A percentile compares a stretch with the other conserved stretches of the same genome.
phyloP scores from a whole-genome alignment of 2,888 invertebrate genomes.

The Lathronympha strigana region DNA sequence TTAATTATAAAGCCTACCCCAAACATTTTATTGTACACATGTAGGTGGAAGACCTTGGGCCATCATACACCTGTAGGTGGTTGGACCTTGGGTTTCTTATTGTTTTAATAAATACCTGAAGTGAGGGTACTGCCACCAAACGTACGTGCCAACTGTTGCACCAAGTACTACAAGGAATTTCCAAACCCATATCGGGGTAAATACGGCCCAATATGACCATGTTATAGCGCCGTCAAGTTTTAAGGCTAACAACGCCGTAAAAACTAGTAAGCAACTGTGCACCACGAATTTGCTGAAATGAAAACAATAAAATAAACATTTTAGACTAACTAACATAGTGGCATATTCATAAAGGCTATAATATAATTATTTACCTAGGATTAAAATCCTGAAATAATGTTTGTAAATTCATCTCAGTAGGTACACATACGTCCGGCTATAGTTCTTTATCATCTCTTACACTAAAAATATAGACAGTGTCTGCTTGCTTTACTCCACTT shows the following conservation, averaged over 20 bases:
- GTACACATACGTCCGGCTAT: slow-evolving; percentile 68
- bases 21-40: background rate
- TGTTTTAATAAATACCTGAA: slow-evolving; percentile 89
- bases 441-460: slow-evolving; percentile 58
- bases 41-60: background rate
- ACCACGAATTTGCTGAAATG: slow-evolving; percentile 97
- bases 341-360: slow-evolving; percentile 32
- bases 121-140: slow-evolving; percentile 98
- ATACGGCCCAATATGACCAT: slow-evolving; percentile 98
- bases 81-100: too few relatives aligned
- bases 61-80: too few relatives aligned
- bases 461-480: slow-evolving; percentile 23
- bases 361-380: slow-evolving; percentile 87
- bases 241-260: slow-evolving; percentile 95
- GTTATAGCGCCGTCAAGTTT: slow-evolving; percentile 94
- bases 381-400: slow-evolving; percentile 96
- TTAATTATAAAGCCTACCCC: too few relatives aligned
- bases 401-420: slow-evolving; percentile 93
- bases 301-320: slow-evolving; percentile 56
- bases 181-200: slow-evolving; percentile 99
- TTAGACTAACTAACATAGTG: slow-evolving; percentile 36
- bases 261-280: slow-evolving; percentile 95
- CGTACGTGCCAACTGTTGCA: slow-evolving; percentile 95
- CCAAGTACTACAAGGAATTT: slow-evolving; percentile 96
- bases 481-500: slow-evolving; percentile 7